Evolutionary conservation across 1,140 invertebrate species (phyloP), one percentile per base, ranked within the genome.

Genomic region (Aphaenogaster rudis): DNA sequence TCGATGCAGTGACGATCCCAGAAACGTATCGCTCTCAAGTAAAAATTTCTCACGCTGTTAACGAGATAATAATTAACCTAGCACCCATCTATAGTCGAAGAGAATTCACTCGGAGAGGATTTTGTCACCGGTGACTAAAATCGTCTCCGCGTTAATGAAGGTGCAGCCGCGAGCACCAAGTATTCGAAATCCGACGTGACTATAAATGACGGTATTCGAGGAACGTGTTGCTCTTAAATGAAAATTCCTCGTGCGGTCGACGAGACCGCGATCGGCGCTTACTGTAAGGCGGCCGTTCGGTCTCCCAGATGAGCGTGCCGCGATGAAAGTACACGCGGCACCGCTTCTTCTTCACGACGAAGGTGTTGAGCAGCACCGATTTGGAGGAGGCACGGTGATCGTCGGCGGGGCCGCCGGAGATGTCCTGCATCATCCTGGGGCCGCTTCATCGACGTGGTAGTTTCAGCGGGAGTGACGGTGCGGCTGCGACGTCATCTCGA

Each of bases 321-420:
- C 95, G 96, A 94, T 97, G 96, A 88, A 97, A 96, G 93, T 97
- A 96, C n/a, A 97, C 96, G 71, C 96, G 95, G 89, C 96, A 96
- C 87, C 96, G 95, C 93, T 97, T 97, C 88, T 96, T 97, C 86
- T 96, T 96, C 69, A 96, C 96, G 52, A 96, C 92, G 91, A 97
- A 97, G 69, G 96, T 97, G 87, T 96, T 97, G 21, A 97, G 94
- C 52, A 97, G 92, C 64, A 97, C 96, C 6, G 94, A 87, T 42
- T 90, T 87, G 17, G 88, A 92, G 50, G 86, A 67, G 36, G 64
- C 48, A 61, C 64, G 78, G 0, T 82, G 79, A 39, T 84, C 69
- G 8, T 72, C 67, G 36, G 52, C 39, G 17, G 78, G n/a, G 3
- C 86, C 79, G 39, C 79, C 79, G 0, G 78, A 28, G 21, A 61